phyloP scores from a whole-genome alignment of 2,797 vertebrate genomes.

The Pangasius macronema region DNA sequence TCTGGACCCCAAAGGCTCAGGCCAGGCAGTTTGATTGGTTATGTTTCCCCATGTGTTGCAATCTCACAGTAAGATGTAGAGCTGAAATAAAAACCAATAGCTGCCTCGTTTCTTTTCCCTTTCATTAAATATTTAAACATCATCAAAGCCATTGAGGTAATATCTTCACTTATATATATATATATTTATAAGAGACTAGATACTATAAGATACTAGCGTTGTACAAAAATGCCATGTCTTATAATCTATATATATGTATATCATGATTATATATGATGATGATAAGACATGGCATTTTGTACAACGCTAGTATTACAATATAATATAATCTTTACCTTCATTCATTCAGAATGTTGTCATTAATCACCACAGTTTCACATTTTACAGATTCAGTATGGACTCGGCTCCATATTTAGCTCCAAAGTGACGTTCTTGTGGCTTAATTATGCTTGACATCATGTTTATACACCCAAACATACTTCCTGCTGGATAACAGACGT shows the following conservation, averaged over 20 bases:
- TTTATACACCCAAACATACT: slow-evolving; percentile 37
- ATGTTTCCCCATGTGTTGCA: slow-evolving; percentile 10
- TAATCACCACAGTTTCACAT: slow-evolving; percentile 4
- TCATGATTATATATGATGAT: too few species aligned
- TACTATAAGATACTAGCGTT: too few species aligned
- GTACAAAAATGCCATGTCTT: too few species aligned
- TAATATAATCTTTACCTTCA: background rate
- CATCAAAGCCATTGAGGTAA: background rate
- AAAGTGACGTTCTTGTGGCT: background rate
- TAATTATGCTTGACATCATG: slow-evolving; percentile 51
- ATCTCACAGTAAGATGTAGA: slow-evolving; percentile 38
- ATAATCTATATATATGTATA: too few species aligned
- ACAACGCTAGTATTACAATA: background rate
- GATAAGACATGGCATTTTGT: background rate
- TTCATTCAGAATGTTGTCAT: background rate
- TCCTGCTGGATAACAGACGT: slow-evolving; percentile 24
- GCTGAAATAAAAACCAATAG: slow-evolving; percentile 28
- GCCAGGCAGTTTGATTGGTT: slow-evolving; percentile 28
- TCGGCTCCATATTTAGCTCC: background rate
- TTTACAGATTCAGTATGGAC: background rate
- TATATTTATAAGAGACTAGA: background rate
- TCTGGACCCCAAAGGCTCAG: slow-evolving; percentile 19
- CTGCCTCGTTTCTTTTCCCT: background rate
- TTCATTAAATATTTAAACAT: slow-evolving; percentile 25
- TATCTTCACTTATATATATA: background rate